Base-by-base conservation (phyloP, 1,140 invertebrate species). In the Papilio dardanus region DNA sequence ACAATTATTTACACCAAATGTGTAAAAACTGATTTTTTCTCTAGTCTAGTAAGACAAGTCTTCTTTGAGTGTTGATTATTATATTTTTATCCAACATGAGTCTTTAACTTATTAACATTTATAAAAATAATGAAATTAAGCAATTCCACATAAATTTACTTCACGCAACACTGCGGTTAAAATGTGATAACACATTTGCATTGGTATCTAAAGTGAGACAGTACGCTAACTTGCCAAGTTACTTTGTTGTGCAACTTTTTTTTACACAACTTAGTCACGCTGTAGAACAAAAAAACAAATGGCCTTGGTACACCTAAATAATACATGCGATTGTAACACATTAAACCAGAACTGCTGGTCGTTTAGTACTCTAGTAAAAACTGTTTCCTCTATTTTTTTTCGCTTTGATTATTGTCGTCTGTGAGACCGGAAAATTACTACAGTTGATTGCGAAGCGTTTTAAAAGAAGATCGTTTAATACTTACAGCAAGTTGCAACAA, bases 271-370 rank as follows among this genome's bases (percentile, higher is more conserved):
- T 90, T 85, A 88, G 86, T 89, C 87, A 89, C 80, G 84, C 76
- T 78, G 67, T 80, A 71, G 58, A 77, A 81, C 84, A 89, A 89
- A 90, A 89, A 90, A 90, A 90, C 74, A 69, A 74, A 50, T 83
- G 82, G 74, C 88, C 87, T 90, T 90, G 86, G 75, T 76, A 74
- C 74, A 78, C 74, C 79, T 83, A 88, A 82, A 84, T 79, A 40
- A 79, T 76, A 83, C 86, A 85, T 83, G 83, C 85, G 82, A 83
- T 84, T 81, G 78, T 80, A 84, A 84, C 81, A 85, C 76, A 81
- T 81, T 80, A 37, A 69, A 69, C 31, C 35, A 69, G 35, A 69
- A 69, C 67, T 8, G 19, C 35, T 40, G n/a, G 31, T 42, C 19
- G 67, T 69, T 69, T 75, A 78, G 79, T 74, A 69, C 74, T 68